Evolutionary conservation across 2,113 vertebrate genomes (phyloP).

Genomic region (Lophochroa leadbeateri): DNA sequence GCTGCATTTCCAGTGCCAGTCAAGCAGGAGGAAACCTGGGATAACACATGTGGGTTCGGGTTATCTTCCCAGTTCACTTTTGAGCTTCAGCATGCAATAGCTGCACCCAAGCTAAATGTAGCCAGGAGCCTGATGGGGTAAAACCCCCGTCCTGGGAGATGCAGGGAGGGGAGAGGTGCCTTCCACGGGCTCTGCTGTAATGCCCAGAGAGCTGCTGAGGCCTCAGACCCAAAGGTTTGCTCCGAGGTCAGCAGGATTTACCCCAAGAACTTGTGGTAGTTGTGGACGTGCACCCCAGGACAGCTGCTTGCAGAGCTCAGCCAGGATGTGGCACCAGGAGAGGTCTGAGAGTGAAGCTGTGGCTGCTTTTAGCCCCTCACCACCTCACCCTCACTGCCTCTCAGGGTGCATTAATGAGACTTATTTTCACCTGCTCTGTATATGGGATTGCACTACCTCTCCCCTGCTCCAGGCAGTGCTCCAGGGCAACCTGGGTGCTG

Average conservation of each 20-base stretch:
- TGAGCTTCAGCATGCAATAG: background rate
- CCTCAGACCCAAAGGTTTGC: background rate
- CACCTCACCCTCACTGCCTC: fast-evolving
- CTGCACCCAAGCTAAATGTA: background rate
- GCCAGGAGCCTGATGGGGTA: background rate
- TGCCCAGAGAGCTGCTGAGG: background rate
- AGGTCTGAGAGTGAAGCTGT: fast-evolving
- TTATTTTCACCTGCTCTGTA: background rate
- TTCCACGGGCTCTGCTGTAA: background rate
- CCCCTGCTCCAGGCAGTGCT: background rate
- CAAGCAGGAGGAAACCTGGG: background rate
- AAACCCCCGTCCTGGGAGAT: background rate
- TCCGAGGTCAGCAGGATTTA: background rate
- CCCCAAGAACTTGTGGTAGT: background rate
- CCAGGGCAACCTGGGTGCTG: background rate
- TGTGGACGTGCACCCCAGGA: background rate
- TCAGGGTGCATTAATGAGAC: background rate
- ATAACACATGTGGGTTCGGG: fast-evolving
- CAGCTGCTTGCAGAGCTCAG: background rate
- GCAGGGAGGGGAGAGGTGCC: background rate
- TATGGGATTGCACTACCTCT: background rate
- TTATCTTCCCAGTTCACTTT: background rate
- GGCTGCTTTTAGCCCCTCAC: fast-evolving
- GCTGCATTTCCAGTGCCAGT: background rate
- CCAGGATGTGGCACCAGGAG: fast-evolving